A percentile compares a stretch with the other conserved stretches of the same genome.
Conservation (phyloP, 2,888 invertebrate genomes). For the Lacanobia oleracea region DNA sequence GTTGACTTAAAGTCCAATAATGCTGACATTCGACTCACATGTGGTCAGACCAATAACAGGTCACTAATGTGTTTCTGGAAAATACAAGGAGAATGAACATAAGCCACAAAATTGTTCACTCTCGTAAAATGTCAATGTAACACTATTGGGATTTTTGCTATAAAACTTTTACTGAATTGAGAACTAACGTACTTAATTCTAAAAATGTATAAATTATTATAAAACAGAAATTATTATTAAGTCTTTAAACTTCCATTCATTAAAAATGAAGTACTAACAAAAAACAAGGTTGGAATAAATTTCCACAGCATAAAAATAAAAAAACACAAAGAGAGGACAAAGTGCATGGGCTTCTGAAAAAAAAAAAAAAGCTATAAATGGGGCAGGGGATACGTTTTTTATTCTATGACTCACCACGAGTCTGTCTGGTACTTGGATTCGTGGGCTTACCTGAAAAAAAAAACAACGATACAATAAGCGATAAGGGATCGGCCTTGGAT, state of each 20-base stretch:
- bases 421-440: conserved; percentile 4
- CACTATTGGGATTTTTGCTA: neutral
- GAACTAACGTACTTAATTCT: neutral
- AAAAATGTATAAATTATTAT: conserved; percentile 15
- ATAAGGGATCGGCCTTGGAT: conserved; percentile 44
- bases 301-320: conserved; percentile 18
- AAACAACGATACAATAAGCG: conserved; percentile 49
- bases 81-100: neutral
- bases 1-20: neutral
- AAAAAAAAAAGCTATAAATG: conserved; percentile 30
- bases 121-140: neutral
- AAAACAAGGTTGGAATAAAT: conserved; percentile 53
- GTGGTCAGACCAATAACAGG: neutral
- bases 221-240: conserved; percentile 15
- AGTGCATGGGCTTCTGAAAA: conserved; percentile 16
- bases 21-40: conserved; percentile 4
- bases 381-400: conserved; percentile 48
- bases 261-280: conserved; percentile 36
- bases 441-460: conserved; percentile 67
- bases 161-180: neutral
- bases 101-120: neutral
- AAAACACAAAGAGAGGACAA: conserved; percentile 20
- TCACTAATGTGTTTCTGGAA: neutral
- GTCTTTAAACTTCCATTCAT: conserved; percentile 34
- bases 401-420: conserved; percentile 60